These are phyloP conservation scores for Amiota minor DNA, from an alignment of 2,888 invertebrate species.

Conservation along the genomic window DNA sequence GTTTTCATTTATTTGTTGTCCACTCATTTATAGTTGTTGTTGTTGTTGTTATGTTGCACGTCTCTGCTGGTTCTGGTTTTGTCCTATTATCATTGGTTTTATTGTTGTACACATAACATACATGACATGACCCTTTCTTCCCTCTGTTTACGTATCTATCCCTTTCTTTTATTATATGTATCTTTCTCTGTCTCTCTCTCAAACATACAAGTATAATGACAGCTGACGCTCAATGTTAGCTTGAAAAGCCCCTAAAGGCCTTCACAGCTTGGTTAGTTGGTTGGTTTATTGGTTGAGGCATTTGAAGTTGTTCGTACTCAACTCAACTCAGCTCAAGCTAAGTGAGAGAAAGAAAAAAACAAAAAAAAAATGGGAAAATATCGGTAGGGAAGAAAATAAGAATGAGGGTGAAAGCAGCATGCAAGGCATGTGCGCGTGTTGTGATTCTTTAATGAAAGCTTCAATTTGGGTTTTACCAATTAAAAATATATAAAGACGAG, in stretches of 20 bases:
- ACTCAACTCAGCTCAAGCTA: not conserved
- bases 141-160: conserved; percentile 33
- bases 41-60: conserved; percentile 34
- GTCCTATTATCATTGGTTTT: not conserved
- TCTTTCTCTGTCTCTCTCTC: conserved; percentile 36
- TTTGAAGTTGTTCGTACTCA: not conserved
- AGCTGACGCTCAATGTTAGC: conserved; percentile 59
- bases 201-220: conserved; percentile 64
- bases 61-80: not conserved
- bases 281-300: not conserved
- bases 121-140: conserved; percentile 31
- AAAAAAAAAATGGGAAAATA: not conserved
- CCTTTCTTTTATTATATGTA: conserved; percentile 35
- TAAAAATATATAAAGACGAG: conserved; percentile 57
- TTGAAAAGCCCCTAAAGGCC: conserved; percentile 2
- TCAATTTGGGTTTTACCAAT: conserved; percentile 65
- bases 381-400: not conserved
- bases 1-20: no score
- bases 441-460: conserved; percentile 68
- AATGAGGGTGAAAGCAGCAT: not conserved
- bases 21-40: conserved; percentile 38
- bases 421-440: conserved; percentile 44
- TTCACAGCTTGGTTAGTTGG: not conserved
- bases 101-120: conserved; percentile 24
- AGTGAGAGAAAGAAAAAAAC: not conserved